phyloP scores from a whole-genome alignment of 2,888 invertebrate species.

The Melangyna quadrimaculata region DNA sequence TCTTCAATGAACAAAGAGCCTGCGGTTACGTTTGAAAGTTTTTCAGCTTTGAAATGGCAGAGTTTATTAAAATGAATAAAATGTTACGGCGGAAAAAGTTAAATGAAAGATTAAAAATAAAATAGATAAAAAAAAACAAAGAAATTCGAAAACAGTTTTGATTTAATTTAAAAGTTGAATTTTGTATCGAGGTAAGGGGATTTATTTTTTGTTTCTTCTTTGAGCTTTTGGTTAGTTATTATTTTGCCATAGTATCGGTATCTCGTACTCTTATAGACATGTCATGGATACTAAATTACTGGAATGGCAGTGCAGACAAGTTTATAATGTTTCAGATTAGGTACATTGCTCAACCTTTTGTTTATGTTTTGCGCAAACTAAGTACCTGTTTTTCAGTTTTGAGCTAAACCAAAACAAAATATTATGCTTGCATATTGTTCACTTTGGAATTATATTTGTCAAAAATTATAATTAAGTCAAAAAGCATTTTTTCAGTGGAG shows the following conservation, averaged over 20 bases:
- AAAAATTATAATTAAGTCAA: no score
- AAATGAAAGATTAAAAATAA: not conserved
- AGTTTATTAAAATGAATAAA: not conserved
- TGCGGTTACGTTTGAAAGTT: not conserved
- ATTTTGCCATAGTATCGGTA: not conserved
- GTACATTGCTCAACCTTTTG: no score
- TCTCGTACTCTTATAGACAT: no score
- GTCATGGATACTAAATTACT: no score
- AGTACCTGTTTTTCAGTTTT: no score
- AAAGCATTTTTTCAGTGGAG: no score
- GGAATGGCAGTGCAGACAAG: no score
- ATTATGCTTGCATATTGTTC: no score
- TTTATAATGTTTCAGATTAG: no score
- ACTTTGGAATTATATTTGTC: no score
- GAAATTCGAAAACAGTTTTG: not conserved
- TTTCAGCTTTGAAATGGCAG: not conserved
- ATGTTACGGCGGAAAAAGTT: not conserved
- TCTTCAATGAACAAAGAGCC: constrained; percentile 9
- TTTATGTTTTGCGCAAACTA: no score
- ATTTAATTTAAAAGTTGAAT: not conserved
- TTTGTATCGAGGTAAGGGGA: not conserved
- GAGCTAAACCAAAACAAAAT: no score
- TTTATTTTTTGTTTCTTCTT: not conserved
- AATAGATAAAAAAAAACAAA: not conserved
- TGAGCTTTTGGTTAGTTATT: not conserved